A percentile compares a stretch with the other conserved stretches of the same genome.
Evolutionary conservation across 2,113 vertebrate species (phyloP).

Genomic region (Siphamia tubifer): DNA sequence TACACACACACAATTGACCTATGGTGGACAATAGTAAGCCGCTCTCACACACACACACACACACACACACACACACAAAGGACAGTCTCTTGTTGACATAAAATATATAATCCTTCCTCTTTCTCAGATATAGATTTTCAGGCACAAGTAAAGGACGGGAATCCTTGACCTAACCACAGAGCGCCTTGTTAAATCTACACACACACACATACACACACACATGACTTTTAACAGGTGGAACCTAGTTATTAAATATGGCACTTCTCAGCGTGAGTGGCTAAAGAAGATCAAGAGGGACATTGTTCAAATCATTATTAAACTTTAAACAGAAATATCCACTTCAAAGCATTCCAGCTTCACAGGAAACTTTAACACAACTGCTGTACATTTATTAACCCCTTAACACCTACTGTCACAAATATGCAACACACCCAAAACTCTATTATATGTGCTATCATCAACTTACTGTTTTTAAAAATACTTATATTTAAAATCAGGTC

Average conservation of each 20-base stretch:
- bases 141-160: constrained; percentile 62
- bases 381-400: neutral
- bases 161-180: constrained; percentile 65
- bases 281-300: constrained; percentile 43
- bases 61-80: constrained; percentile 43
- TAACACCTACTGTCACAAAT: too few species aligned
- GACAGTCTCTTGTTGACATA: constrained; percentile 63
- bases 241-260: constrained; percentile 47
- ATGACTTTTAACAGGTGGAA: constrained; percentile 39
- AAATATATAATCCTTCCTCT: constrained; percentile 67
- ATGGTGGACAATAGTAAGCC: constrained; percentile 11
- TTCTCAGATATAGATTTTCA: constrained; percentile 68
- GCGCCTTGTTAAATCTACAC: constrained; percentile 60
- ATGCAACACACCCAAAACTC: too few species aligned
- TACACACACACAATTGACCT: neutral
- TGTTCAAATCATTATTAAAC: constrained; percentile 42
- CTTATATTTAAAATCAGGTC: too few species aligned
- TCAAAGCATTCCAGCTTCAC: neutral
- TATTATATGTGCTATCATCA: too few species aligned
- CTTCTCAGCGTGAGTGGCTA: constrained; percentile 29
- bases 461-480: too few species aligned
- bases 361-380: neutral
- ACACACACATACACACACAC: constrained; percentile 29
- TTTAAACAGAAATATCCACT: constrained; percentile 35
- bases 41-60: neutral